Evolutionary conservation across 1,140 invertebrate genomes (phyloP).

Genomic region (Pseudomyrmex dendroicus): DNA sequence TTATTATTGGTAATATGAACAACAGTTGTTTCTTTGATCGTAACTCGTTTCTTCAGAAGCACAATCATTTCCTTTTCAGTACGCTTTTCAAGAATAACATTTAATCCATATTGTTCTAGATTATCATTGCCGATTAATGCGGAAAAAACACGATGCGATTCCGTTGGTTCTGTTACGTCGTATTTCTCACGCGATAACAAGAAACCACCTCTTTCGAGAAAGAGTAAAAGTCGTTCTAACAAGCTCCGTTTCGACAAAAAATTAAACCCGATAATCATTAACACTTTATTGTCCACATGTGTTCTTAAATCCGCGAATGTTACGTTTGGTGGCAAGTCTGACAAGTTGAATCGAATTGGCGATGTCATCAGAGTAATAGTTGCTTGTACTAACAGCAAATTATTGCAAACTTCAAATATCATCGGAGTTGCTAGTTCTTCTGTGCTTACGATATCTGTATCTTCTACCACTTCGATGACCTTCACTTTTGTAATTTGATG

Average conservation of each 20-base stretch:
- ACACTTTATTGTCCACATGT: constrained; percentile 85
- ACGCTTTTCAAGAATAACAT: constrained; percentile 76
- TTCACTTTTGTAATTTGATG: constrained; percentile 88
- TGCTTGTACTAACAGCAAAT: constrained; percentile 88
- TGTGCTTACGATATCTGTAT: constrained; percentile 82
- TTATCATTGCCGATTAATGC: constrained; percentile 52
- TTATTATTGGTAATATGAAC: too few species aligned
- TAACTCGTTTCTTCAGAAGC: constrained; percentile 76
- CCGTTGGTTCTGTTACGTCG: constrained; percentile 2
- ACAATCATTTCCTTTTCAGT: constrained; percentile 74
- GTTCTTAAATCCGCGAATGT: constrained; percentile 88
- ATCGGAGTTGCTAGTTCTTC: constrained; percentile 84
- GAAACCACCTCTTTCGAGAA: constrained; percentile 83
- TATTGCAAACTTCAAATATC: constrained; percentile 86
- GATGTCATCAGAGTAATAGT: constrained; percentile 84
- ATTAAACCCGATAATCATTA: constrained; percentile 85
- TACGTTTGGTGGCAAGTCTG: constrained; percentile 85
- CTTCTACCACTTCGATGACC: constrained; percentile 88
- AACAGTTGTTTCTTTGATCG: constrained; percentile 64
- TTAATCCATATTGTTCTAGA: constrained; percentile 68
- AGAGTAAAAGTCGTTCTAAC: constrained; percentile 72
- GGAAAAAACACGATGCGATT: too few species aligned
- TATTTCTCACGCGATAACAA: constrained; percentile 83
- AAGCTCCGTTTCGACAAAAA: constrained; percentile 69
- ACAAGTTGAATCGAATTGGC: constrained; percentile 80